Evolutionary conservation across 2,113 vertebrate genomes (phyloP).

Genomic region (Notarius quadriscutis): DNA sequence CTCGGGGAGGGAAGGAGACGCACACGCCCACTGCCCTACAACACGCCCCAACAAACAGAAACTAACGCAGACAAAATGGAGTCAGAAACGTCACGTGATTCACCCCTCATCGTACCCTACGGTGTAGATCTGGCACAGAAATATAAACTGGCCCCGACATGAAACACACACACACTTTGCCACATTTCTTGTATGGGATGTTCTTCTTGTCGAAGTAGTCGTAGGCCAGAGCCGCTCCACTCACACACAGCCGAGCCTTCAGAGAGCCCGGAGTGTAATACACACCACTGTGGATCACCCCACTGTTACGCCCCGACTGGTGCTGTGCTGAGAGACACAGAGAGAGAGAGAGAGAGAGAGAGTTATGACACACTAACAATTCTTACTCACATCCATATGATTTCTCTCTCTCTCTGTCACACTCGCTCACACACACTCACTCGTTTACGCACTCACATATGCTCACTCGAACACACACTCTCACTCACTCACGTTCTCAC

Average conservation of each 20-base stretch:
- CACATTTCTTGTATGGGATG: conserved; percentile 88
- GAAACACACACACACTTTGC: conserved; percentile 74
- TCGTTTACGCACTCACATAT: no score
- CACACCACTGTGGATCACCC: conserved; percentile 96
- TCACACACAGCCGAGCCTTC: conserved; percentile 91
- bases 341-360: background rate
- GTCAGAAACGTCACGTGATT: no score
- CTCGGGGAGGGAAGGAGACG: no score
- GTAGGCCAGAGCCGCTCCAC: conserved; percentile 85
- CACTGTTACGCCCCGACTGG: conserved; percentile 96
- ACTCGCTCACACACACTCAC: no score
- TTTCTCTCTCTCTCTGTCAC: no score
- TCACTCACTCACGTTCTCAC: no score
- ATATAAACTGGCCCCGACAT: background rate
- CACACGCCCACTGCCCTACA: no score
- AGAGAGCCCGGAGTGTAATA: conserved; percentile 95
- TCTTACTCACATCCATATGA: background rate
- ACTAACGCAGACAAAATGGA: no score
- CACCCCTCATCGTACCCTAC: no score
- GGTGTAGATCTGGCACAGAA: no score
- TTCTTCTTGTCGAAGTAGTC: conserved; percentile 88
- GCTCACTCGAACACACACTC: no score
- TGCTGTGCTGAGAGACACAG: conserved; percentile 75
- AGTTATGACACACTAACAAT: background rate
- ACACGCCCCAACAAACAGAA: no score